These are phyloP conservation scores for Aplidium turbinatum DNA, from an alignment of 23 tunicate species.

Conservation along the genomic window DNA sequence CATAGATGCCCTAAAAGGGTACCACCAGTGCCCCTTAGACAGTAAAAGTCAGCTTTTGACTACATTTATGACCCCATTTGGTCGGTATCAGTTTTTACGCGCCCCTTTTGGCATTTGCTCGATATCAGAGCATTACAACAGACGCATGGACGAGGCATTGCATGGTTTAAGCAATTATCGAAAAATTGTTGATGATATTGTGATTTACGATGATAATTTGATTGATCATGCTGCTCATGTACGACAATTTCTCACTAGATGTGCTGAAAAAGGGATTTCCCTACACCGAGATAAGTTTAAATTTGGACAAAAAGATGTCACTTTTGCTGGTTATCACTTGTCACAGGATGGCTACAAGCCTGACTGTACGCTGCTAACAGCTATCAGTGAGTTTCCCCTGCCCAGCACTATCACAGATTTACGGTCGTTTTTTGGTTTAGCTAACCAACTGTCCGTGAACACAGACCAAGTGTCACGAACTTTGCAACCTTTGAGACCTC, in stretches of 20 bases:
- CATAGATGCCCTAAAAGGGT: no score
- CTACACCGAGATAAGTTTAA: slow-evolving; percentile 16
- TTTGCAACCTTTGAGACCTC: slow-evolving; percentile 30
- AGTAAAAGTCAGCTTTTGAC: slow-evolving; percentile 7
- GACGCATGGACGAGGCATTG: slow-evolving; percentile 6
- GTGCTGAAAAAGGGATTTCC: background rate
- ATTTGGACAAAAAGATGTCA: background rate
- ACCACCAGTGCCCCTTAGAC: slow-evolving; percentile 20
- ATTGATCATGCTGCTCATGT: background rate
- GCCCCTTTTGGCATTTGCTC: slow-evolving; percentile 9
- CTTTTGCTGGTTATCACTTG: slow-evolving; percentile 18
- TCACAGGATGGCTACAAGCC: slow-evolving; percentile 15
- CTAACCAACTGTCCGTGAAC: slow-evolving; percentile 1
- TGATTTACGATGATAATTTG: background rate
- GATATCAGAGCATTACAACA: slow-evolving; percentile 12
- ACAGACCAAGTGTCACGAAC: background rate
- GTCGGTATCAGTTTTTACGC: background rate
- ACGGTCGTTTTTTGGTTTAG: slow-evolving; percentile 21
- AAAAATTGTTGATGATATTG: slow-evolving; percentile 16
- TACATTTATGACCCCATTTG: slow-evolving; percentile 10
- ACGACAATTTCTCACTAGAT: background rate
- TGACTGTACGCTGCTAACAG: background rate
- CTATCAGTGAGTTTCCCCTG: slow-evolving; percentile 13
- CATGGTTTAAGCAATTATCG: slow-evolving; percentile 5
- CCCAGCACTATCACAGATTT: slow-evolving; percentile 7